phyloP scores from a whole-genome alignment of 2,888 invertebrate species.

The Spisula subtruncata region DNA sequence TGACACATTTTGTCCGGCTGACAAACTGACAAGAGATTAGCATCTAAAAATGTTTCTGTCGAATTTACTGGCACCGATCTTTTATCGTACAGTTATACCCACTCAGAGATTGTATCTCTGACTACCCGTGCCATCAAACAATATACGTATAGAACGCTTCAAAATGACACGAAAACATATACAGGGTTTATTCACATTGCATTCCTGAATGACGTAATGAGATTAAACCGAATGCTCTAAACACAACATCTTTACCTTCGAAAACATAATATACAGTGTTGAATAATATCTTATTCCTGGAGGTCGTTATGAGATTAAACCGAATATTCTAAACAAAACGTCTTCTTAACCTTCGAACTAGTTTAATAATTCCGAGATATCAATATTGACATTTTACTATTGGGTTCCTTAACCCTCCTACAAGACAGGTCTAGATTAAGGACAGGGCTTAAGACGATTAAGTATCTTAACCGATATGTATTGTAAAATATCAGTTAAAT shows the following conservation, averaged over 20 bases:
- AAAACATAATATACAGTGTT: too few relatives aligned
- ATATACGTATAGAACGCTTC: background rate
- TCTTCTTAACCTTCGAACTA: too few relatives aligned
- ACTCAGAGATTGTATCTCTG: background rate
- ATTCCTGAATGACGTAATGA: background rate
- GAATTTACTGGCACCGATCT: slow-evolving; percentile 3
- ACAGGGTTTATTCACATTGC: background rate
- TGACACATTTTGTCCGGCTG: slow-evolving; percentile 22
- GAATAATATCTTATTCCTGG: too few relatives aligned
- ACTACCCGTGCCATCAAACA: background rate
- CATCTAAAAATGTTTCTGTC: slow-evolving; percentile 17
- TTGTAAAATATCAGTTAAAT: too few relatives aligned
- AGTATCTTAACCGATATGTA: too few relatives aligned
- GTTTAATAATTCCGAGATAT: too few relatives aligned
- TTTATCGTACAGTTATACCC: slow-evolving; percentile 15
- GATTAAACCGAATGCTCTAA: background rate
- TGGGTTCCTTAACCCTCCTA: background rate
- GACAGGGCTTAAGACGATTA: background rate
- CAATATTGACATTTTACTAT: background rate
- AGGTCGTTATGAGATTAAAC: too few relatives aligned
- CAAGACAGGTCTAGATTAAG: background rate
- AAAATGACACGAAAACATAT: slow-evolving; percentile 20
- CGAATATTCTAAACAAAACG: too few relatives aligned
- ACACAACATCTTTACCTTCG: background rate
- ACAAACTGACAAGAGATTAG: slow-evolving; percentile 2